These are phyloP conservation scores for Rhingia campestris DNA, from an alignment of 2,888 invertebrate species.

Conservation along the genomic window DNA sequence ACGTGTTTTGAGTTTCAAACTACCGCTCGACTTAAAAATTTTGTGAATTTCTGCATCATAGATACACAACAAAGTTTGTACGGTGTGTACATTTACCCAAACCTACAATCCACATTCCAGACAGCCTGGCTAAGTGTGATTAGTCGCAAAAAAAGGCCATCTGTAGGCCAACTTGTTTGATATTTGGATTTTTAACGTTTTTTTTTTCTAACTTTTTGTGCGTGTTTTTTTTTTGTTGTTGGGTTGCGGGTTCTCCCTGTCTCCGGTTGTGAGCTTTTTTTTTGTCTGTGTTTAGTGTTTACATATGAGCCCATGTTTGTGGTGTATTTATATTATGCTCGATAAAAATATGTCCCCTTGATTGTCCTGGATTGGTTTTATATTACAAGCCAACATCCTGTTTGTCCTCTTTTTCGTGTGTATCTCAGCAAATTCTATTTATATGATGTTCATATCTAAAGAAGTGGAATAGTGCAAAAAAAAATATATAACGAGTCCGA, in stretches of 20 bases:
- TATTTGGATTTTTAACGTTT: constrained; percentile 65
- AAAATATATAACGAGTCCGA: constrained; percentile 31
- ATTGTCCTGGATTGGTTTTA: constrained; percentile 62
- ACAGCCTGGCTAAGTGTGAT: constrained; percentile 51
- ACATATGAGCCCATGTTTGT: constrained; percentile 15
- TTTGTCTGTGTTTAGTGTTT: constrained; percentile 26
- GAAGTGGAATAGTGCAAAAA: neutral
- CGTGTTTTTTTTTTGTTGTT: constrained; percentile 11
- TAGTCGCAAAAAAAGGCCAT: constrained; percentile 65
- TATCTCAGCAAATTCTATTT: constrained; percentile 48
- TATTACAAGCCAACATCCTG: constrained; percentile 62
- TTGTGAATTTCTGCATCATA: constrained; percentile 32
- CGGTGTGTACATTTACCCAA: constrained; percentile 25
- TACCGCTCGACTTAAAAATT: constrained; percentile 64
- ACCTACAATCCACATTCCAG: constrained; percentile 68
- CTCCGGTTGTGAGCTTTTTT: constrained; percentile 21
- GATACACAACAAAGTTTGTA: constrained; percentile 10
- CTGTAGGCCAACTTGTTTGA: constrained; percentile 73
- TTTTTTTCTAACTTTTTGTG: constrained; percentile 17
- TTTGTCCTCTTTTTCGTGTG: constrained; percentile 44
- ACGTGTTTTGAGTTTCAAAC: constrained; percentile 57
- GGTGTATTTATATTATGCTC: constrained; percentile 28
- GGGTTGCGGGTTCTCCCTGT: constrained; percentile 25
- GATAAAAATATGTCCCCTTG: constrained; percentile 57
- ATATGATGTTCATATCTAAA: constrained; percentile 38